These are phyloP conservation scores for Serilophus lunatus DNA, from an alignment of 2,113 vertebrate genomes.

Conservation along the genomic window DNA sequence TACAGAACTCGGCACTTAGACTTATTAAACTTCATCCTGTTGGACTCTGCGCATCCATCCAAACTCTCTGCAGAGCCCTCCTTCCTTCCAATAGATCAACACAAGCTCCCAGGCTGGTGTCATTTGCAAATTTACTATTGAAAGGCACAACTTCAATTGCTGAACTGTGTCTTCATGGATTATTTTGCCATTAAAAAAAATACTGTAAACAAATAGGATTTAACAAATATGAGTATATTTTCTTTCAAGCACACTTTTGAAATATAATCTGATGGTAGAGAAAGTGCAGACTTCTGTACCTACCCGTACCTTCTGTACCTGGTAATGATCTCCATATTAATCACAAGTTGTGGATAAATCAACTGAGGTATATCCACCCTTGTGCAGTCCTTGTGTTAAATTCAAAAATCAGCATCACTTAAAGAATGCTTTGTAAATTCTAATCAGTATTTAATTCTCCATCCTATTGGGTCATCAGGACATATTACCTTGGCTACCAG, in stretches of 20 bases:
- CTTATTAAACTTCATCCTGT: too few species aligned
- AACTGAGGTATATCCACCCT: background rate
- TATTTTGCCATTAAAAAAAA: background rate
- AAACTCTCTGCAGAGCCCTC: too few species aligned
- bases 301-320: too few species aligned
- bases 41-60: too few species aligned
- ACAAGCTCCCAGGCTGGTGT: too few species aligned
- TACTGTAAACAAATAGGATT: background rate
- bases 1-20: too few species aligned
- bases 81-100: too few species aligned
- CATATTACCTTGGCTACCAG: background rate
- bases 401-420: background rate
- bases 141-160: background rate
- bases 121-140: too few species aligned
- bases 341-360: background rate
- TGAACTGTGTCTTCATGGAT: background rate
- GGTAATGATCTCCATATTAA: background rate
- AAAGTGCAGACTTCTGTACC: background rate
- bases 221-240: background rate
- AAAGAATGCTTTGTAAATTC: background rate
- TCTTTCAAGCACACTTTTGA: background rate
- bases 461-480: accelerated
- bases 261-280: background rate
- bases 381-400: background rate
- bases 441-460: background rate